A percentile compares a stretch with the other conserved stretches of the same genome.
phyloP scores from a whole-genome alignment of 2,888 invertebrate genomes.

The Thera obeliscata region DNA sequence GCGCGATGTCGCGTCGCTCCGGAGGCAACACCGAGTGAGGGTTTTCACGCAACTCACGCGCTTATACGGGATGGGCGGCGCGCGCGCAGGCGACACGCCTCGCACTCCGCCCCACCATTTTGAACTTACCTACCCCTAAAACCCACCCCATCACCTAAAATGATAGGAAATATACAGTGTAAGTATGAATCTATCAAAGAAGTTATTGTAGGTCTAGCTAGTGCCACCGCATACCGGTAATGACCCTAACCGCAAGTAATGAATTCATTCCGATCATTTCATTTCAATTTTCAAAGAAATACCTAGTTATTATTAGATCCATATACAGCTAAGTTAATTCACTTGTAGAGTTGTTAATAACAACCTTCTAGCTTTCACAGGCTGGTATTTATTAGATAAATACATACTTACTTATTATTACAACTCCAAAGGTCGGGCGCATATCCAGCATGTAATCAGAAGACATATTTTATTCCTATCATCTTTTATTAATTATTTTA shows the following conservation, averaged over 20 bases:
- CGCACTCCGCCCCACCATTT: conserved; percentile 63
- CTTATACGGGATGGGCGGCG: conserved; percentile 73
- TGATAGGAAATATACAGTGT: too few relatives aligned
- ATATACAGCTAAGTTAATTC: background rate
- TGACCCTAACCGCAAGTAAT: background rate
- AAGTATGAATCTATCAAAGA: background rate
- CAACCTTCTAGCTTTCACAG: too few relatives aligned
- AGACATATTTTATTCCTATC: too few relatives aligned
- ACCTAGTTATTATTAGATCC: background rate
- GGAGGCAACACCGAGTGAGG: conserved; percentile 42
- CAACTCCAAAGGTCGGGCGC: too few relatives aligned
- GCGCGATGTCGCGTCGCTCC: conserved; percentile 5
- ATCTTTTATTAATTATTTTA: too few relatives aligned
- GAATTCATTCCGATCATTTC: background rate
- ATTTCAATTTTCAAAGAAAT: background rate
- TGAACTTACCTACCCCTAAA: conserved; percentile 14
- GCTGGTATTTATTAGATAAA: too few relatives aligned
- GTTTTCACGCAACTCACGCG: conserved; percentile 45
- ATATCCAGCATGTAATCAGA: too few relatives aligned
- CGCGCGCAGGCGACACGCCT: conserved; percentile 66
- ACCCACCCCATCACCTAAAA: conserved; percentile 3
- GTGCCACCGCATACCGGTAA: background rate
- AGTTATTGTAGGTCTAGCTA: background rate
- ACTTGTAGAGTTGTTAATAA: too few relatives aligned
- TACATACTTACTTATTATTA: too few relatives aligned